Conservation (phyloP, 2,888 invertebrate genomes). For the Oeneis ivallda region DNA sequence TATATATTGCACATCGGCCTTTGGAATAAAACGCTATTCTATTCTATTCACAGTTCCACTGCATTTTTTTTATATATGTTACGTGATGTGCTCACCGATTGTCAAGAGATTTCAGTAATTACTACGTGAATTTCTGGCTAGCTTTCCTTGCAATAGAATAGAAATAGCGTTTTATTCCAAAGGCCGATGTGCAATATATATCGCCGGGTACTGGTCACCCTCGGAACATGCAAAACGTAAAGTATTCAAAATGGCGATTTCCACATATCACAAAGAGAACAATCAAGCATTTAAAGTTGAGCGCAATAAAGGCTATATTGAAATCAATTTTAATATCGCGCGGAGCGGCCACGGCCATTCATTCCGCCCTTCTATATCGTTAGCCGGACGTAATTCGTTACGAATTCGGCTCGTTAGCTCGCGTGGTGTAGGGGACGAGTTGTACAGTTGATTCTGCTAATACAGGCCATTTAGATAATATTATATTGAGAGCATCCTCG, state of each 20-base stretch:
- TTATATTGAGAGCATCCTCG: too few species aligned
- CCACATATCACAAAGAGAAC: conserved; percentile 39
- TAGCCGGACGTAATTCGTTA: conserved; percentile 41
- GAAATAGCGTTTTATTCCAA: too few species aligned
- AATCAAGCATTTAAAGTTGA: conserved; percentile 42
- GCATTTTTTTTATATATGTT: too few species aligned
- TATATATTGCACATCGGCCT: too few species aligned
- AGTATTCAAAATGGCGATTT: conserved; percentile 18
- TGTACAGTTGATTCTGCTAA: neutral
- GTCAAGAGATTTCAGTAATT: too few species aligned
- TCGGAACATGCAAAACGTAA: conserved; percentile 21
- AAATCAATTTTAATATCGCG: conserved; percentile 49
- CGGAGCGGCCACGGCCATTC: conserved; percentile 37
- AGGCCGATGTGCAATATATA: too few species aligned
- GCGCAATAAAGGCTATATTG: conserved; percentile 44
- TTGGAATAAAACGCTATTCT: too few species aligned
- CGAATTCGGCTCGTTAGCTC: conserved; percentile 32
- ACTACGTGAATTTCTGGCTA: too few species aligned
- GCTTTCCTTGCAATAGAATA: too few species aligned
- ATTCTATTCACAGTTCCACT: too few species aligned
- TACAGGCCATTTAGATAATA: too few species aligned
- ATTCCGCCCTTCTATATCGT: conserved; percentile 41
- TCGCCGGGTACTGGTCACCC: neutral
- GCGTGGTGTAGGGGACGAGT: conserved; percentile 25
- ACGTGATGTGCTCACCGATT: too few species aligned